Conservation (phyloP, 2,113 vertebrate genomes). For the Chrysochloris asiatica region DNA sequence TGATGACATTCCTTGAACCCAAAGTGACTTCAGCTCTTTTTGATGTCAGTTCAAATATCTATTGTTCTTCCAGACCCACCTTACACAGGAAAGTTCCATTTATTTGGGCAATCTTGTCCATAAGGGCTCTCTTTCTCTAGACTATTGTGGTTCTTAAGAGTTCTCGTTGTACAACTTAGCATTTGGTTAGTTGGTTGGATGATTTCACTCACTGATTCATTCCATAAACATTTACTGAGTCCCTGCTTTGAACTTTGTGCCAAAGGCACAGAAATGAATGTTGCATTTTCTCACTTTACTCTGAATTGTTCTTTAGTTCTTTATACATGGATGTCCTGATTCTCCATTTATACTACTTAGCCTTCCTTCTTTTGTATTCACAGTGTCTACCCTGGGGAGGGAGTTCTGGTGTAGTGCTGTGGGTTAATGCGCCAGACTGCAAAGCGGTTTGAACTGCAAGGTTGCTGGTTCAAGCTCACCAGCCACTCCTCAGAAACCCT, state of each 20-base stretch:
- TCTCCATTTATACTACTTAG: background rate
- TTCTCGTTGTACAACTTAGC: background rate
- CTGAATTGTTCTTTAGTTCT: background rate
- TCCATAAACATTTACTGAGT: background rate
- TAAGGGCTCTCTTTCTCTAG: background rate
- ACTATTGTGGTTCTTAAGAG: background rate
- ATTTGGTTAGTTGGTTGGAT: background rate
- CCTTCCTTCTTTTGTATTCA: background rate
- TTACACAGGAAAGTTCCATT: background rate
- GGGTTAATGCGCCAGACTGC: no score
- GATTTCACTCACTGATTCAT: background rate
- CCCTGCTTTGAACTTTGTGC: background rate
- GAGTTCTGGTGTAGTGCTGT: no score
- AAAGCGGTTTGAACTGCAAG: no score
- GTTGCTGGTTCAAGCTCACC: no score
- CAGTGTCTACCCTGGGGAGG: background rate
- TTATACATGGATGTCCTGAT: background rate
- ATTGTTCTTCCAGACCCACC: background rate
- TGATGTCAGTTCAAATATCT: background rate
- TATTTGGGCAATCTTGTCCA: background rate
- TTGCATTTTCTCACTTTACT: background rate
- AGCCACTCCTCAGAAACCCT: no score
- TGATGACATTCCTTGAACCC: background rate
- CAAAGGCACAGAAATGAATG: background rate
- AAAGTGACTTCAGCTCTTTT: background rate